Evolutionary conservation across 2,888 invertebrate genomes (phyloP).

Genomic region (Microplitis deprimator): DNA sequence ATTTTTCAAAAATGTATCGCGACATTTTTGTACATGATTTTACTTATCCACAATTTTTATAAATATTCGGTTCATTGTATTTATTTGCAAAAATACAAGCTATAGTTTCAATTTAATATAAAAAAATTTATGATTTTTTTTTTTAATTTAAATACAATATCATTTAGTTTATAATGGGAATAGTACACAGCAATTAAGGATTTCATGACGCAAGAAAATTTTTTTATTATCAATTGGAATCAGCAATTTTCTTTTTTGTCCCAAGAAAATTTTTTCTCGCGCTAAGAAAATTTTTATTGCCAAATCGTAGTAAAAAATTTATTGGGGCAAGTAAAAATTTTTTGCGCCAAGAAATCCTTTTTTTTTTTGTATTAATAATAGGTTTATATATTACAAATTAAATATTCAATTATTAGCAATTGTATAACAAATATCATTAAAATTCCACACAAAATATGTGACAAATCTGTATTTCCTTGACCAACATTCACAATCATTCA

Average conservation of each 20-base stretch:
- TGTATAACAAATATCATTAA: background rate
- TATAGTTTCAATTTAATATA: background rate
- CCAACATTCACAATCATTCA: slow-evolving; percentile 4
- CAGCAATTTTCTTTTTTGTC: too few relatives aligned
- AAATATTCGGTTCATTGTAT: background rate
- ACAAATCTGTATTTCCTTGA: background rate
- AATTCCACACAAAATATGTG: background rate
- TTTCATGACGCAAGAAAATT: too few relatives aligned
- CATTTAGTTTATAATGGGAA: background rate
- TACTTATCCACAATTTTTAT: background rate
- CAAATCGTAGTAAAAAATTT: too few relatives aligned
- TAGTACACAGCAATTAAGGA: too few relatives aligned
- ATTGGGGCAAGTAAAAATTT: too few relatives aligned
- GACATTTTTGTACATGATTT: background rate
- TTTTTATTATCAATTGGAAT: too few relatives aligned
- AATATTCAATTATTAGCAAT: background rate
- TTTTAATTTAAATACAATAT: background rate
- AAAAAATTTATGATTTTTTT: background rate
- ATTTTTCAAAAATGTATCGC: background rate
- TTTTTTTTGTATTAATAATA: background rate
- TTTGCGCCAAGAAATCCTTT: too few relatives aligned
- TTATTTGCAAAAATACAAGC: background rate
- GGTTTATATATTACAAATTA: background rate
- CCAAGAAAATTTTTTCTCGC: too few relatives aligned
- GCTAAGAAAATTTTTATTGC: too few relatives aligned